Percentiles rank a stretch among this genome's conserved stretches.
phyloP scores from a whole-genome alignment of 2,797 vertebrate species.

The Anableps anableps region DNA sequence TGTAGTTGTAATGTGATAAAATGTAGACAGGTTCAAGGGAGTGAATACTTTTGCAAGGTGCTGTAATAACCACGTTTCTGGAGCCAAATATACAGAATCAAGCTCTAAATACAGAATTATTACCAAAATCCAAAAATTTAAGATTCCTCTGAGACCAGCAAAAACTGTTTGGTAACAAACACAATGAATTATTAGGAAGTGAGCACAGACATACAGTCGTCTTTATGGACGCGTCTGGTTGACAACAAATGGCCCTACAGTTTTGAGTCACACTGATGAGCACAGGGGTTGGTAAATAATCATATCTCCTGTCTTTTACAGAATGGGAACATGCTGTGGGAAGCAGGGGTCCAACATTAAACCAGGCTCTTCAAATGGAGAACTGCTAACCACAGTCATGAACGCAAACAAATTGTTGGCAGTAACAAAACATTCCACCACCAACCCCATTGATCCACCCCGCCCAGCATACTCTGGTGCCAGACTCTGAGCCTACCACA shows the following conservation, averaged over 20 bases:
- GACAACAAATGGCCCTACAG: neutral
- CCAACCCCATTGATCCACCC: slow-evolving; percentile 26
- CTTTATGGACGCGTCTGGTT: neutral
- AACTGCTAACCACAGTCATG: slow-evolving; percentile 67
- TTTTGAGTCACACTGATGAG: neutral
- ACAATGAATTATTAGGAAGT: neutral
- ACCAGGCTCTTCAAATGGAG: slow-evolving; percentile 32
- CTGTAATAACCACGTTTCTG: neutral
- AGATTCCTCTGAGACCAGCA: slow-evolving; percentile 33
- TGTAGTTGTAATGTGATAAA: neutral
- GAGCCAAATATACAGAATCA: neutral
- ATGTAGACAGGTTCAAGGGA: neutral
- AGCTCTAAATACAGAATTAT: neutral
- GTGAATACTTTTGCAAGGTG: neutral
- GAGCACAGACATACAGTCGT: neutral
- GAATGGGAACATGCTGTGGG: slow-evolving; percentile 57
- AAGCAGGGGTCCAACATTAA: slow-evolving; percentile 42
- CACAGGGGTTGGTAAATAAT: neutral
- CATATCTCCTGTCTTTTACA: neutral
- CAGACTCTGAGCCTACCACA: slow-evolving; percentile 25
- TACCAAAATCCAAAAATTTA: neutral
- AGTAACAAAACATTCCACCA: slow-evolving; percentile 28
- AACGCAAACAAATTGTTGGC: slow-evolving; percentile 77
- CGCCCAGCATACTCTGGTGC: slow-evolving; percentile 13
- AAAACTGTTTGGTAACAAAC: neutral